A percentile compares a stretch with the other conserved stretches of the same genome.
phyloP scores from a whole-genome alignment of 2,888 invertebrate genomes.

The Lamproptera curius region DNA sequence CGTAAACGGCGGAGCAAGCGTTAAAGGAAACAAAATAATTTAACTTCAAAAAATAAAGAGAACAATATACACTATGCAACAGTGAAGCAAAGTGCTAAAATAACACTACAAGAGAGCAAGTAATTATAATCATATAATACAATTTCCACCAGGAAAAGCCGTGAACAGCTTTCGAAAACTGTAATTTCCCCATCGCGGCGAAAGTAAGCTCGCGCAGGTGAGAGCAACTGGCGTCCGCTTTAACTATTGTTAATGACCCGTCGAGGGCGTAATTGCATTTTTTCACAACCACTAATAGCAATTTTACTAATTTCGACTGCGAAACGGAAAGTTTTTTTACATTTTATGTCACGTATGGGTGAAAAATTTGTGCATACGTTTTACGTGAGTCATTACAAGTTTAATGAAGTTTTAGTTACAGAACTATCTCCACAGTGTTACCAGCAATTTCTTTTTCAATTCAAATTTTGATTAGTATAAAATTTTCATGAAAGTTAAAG shows the following conservation, averaged over 20 bases:
- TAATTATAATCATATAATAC: constrained; percentile 13
- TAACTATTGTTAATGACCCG: constrained; percentile 73
- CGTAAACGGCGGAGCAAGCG: background rate
- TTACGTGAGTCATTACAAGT: too few species aligned
- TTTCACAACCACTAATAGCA: constrained; percentile 63
- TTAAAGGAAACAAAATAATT: background rate
- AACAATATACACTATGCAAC: background rate
- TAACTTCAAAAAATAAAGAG: background rate
- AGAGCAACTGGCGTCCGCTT: constrained; percentile 34
- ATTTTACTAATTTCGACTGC: constrained; percentile 62
- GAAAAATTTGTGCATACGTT: too few species aligned
- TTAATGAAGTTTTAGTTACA: too few species aligned
- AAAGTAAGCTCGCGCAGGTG: constrained; percentile 28
- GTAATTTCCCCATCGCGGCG: constrained; percentile 29
- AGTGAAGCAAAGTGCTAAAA: constrained; percentile 1
- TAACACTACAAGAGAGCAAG: constrained; percentile 13
- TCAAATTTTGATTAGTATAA: too few species aligned
- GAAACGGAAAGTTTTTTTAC: constrained; percentile 30
- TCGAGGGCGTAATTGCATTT: constrained; percentile 67
- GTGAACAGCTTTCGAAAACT: constrained; percentile 22
- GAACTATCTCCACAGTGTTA: too few species aligned
- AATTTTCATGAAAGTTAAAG: too few species aligned
- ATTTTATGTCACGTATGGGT: too few species aligned
- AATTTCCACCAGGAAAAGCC: constrained; percentile 16
- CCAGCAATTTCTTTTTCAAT: too few species aligned